Percentiles rank a stretch among this genome's conserved stretches.
These are phyloP conservation scores for Drosophila pectinifera DNA, from an alignment of 1,140 invertebrate species.

Conservation along the genomic window DNA sequence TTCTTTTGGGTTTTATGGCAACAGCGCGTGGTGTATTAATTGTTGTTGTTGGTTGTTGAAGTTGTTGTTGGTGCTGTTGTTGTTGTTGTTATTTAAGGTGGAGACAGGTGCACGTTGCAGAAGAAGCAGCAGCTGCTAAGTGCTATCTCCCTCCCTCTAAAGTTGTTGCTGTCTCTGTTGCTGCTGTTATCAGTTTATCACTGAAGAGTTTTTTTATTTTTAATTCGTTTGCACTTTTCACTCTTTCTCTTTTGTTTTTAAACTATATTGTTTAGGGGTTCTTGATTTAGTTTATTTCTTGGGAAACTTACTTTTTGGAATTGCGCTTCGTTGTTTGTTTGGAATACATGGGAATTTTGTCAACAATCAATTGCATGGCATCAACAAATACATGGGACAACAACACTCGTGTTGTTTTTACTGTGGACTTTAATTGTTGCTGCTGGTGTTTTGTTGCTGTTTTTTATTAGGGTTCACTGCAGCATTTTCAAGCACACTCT, in stretches of 20 bases:
- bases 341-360: slow-evolving; percentile 85
- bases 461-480: slow-evolving; percentile 44
- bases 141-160: slow-evolving; percentile 41
- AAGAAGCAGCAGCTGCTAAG: slow-evolving; percentile 42
- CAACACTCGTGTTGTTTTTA: slow-evolving; percentile 58
- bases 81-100: slow-evolving; percentile 43
- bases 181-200: slow-evolving; percentile 57
- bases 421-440: slow-evolving; percentile 28
- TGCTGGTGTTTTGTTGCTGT: slow-evolving; percentile 47
- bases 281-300: slow-evolving; percentile 14
- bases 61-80: slow-evolving; percentile 18
- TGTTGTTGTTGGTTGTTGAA: slow-evolving; percentile 48
- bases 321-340: slow-evolving; percentile 85
- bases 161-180: slow-evolving; percentile 35
- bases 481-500: slow-evolving; percentile 46
- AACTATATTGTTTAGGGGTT: slow-evolving; percentile 16
- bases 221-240: slow-evolving; percentile 40
- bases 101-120: slow-evolving; percentile 54
- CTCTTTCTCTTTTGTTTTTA: slow-evolving; percentile 7
- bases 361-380: slow-evolving; percentile 85
- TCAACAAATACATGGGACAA: slow-evolving; percentile 78
- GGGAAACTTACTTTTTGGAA: slow-evolving; percentile 84
- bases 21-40: slow-evolving; percentile 57
- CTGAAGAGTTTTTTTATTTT: slow-evolving; percentile 19
- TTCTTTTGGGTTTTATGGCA: slow-evolving; percentile 65